These are phyloP conservation scores for Sebastiscus tertius DNA, from an alignment of 2,797 vertebrate genomes.

Conservation along the genomic window DNA sequence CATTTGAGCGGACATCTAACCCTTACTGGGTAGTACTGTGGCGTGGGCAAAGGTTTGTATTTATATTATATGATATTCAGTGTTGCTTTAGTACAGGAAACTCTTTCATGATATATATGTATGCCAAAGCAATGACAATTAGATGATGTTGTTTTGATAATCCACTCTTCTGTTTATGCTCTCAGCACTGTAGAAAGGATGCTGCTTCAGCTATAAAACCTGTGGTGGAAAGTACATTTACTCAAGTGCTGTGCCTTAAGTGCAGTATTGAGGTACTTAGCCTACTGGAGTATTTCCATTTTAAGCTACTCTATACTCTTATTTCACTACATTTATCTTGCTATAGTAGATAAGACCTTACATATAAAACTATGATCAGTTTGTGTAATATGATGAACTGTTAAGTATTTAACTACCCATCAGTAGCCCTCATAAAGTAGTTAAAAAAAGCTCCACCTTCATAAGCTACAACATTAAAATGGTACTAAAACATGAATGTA, in stretches of 20 bases:
- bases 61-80: not conserved
- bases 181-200: not conserved
- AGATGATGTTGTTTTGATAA: not conserved
- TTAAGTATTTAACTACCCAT: not conserved
- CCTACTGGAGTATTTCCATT: not conserved
- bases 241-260: not conserved
- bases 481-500: not conserved
- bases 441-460: not conserved
- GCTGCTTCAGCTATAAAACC: not conserved
- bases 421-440: not conserved
- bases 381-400: not conserved
- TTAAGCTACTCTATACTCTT: not conserved
- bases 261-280: not conserved
- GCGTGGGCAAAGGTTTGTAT: not conserved
- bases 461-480: not conserved
- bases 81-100: conserved; percentile 1
- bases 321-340: not conserved
- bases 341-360: not conserved
- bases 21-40: not conserved
- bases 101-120: not conserved
- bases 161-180: not conserved
- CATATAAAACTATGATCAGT: not conserved
- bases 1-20: conserved; percentile 47
- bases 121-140: not conserved
- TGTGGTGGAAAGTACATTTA: not conserved